Evolutionary conservation across 2,888 invertebrate genomes (phyloP).

Genomic region (Heliconius sara): DNA sequence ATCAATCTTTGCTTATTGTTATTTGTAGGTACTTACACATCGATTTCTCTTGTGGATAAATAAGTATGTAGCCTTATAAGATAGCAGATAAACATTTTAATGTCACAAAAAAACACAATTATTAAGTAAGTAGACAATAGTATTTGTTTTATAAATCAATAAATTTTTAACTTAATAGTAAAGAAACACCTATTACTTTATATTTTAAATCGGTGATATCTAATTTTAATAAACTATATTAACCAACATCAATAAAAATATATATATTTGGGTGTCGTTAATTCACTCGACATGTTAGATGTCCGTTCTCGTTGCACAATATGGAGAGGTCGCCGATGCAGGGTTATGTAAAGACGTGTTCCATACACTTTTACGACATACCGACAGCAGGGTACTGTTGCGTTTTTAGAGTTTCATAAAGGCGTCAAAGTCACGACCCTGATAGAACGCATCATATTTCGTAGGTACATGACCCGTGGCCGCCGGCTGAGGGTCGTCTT

Average conservation of each 20-base stretch:
- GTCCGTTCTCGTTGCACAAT: conserved; percentile 46
- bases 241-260: conserved; percentile 19
- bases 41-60: background rate
- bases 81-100: background rate
- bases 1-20: background rate
- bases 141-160: background rate
- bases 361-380: conserved; percentile 58
- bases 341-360: conserved; percentile 63
- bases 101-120: background rate
- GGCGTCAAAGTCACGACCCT: conserved; percentile 77
- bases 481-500: conserved; percentile 56
- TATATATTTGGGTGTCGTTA: conserved; percentile 34
- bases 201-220: background rate
- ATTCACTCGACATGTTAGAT: conserved; percentile 38
- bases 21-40: background rate
- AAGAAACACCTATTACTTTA: background rate
- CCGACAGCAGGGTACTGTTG: conserved; percentile 56
- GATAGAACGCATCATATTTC: conserved; percentile 49
- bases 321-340: conserved; percentile 60
- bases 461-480: conserved; percentile 64
- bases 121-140: background rate
- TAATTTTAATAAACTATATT: background rate
- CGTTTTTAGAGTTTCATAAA: conserved; percentile 57
- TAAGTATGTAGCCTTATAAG: background rate
- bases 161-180: background rate